Evolutionary conservation across 2,888 invertebrate genomes (phyloP).

Genomic region (Pediacus dermestoides): DNA sequence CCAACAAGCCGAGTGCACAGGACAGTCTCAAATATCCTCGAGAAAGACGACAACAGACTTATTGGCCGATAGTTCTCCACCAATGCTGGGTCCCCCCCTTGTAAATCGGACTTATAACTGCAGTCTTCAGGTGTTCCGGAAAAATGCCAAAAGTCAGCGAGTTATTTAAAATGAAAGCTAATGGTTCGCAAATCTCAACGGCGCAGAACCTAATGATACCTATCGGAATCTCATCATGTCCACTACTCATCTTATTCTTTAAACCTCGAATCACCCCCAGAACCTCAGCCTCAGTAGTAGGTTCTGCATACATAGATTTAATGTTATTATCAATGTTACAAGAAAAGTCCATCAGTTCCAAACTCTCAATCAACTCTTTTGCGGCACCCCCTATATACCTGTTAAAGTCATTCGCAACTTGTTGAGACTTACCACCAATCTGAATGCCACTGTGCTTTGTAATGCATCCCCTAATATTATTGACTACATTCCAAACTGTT

Average conservation of each 20-base stretch:
- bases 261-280: too few relatives aligned
- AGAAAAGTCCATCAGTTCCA: not conserved
- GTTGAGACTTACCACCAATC: not conserved
- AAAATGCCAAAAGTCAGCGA: not conserved
- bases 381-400: not conserved
- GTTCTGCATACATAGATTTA: not conserved
- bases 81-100: not conserved
- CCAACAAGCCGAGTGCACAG: not conserved
- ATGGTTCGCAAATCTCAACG: not conserved
- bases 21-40: not conserved
- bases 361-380: not conserved
- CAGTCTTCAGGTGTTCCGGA: not conserved
- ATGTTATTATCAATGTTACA: not conserved
- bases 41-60: not conserved
- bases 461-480: too few relatives aligned
- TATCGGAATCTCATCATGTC: too few relatives aligned
- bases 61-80: not conserved
- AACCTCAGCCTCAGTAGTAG: too few relatives aligned
- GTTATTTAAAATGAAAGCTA: not conserved
- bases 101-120: not conserved
- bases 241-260: too few relatives aligned
- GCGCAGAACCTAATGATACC: not conserved
- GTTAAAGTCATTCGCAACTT: not conserved
- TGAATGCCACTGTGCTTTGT: too few relatives aligned
- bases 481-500: too few relatives aligned